These are phyloP conservation scores for Myotis brandtii DNA, from an alignment of 2,113 vertebrate genomes.

Conservation along the genomic window DNA sequence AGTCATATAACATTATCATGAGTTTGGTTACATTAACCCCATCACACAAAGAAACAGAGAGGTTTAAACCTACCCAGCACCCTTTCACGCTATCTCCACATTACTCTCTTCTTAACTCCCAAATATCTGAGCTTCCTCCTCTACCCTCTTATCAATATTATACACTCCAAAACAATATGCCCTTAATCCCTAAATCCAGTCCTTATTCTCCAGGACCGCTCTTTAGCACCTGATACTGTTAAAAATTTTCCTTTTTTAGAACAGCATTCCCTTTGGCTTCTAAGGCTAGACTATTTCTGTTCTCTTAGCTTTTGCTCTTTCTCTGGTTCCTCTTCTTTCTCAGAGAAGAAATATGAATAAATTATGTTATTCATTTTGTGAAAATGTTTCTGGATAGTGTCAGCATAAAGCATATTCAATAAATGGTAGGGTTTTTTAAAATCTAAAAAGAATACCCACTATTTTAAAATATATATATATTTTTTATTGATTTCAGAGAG, in stretches of 20 bases:
- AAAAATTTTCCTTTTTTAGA: conserved; percentile 25
- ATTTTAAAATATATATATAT: neutral
- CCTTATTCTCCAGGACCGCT: neutral
- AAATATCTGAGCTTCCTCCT: neutral
- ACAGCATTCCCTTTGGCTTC: neutral
- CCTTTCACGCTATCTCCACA: neutral
- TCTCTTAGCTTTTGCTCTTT: conserved; percentile 1
- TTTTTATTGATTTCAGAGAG: no score
- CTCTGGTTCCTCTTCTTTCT: neutral
- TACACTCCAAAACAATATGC: neutral
- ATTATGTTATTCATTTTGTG: neutral
- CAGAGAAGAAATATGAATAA: neutral
- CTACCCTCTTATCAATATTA: neutral
- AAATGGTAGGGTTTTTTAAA: neutral
- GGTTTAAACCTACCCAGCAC: neutral
- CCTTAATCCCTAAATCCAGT: neutral
- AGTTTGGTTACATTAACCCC: neutral
- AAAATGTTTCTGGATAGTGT: conserved; percentile 14
- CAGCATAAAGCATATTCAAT: neutral
- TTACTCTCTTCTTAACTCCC: neutral
- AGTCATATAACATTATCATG: neutral
- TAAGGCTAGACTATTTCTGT: neutral
- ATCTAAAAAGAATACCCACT: conserved; percentile 30
- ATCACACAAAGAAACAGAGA: neutral
- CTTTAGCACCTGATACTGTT: neutral